phyloP scores from a whole-genome alignment of 2,888 invertebrate species.

The Acanthosepion pharaonis region DNA sequence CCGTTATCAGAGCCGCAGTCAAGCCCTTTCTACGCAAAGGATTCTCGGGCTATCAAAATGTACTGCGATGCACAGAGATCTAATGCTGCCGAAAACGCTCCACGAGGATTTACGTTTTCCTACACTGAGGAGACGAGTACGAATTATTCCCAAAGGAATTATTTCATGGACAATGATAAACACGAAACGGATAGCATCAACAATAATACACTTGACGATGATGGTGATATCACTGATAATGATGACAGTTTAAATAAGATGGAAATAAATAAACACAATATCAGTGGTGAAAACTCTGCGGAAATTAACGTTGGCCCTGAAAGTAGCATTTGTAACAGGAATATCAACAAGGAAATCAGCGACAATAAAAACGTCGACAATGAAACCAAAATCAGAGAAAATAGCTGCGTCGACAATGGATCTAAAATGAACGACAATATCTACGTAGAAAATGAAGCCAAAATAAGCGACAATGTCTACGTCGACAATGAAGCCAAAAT shows the following conservation, averaged over 20 bases:
- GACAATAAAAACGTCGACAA: background rate
- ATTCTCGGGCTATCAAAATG: background rate
- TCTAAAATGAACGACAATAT: background rate
- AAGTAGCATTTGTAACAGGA: background rate
- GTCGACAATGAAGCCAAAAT: background rate
- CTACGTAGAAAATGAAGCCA: background rate
- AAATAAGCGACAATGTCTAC: background rate
- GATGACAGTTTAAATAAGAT: background rate
- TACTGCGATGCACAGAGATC: constrained; percentile 49
- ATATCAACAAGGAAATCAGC: background rate
- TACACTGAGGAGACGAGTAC: constrained; percentile 57
- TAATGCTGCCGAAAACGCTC: constrained; percentile 44
- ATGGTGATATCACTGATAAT: background rate
- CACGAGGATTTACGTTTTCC: constrained; percentile 56
- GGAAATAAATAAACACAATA: background rate
- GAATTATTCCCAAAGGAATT: constrained; percentile 54
- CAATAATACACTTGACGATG: background rate
- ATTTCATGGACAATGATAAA: constrained; percentile 55
- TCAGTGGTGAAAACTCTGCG: background rate
- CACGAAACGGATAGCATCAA: background rate
- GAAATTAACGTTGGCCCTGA: background rate
- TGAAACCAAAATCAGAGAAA: background rate
- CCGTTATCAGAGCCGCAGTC: background rate
- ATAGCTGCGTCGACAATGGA: background rate
- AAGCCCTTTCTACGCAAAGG: background rate